A percentile compares a stretch with the other conserved stretches of the same genome.
These are phyloP conservation scores for Sphaeramia orbicularis DNA, from an alignment of 2,797 vertebrate genomes.

Conservation along the genomic window DNA sequence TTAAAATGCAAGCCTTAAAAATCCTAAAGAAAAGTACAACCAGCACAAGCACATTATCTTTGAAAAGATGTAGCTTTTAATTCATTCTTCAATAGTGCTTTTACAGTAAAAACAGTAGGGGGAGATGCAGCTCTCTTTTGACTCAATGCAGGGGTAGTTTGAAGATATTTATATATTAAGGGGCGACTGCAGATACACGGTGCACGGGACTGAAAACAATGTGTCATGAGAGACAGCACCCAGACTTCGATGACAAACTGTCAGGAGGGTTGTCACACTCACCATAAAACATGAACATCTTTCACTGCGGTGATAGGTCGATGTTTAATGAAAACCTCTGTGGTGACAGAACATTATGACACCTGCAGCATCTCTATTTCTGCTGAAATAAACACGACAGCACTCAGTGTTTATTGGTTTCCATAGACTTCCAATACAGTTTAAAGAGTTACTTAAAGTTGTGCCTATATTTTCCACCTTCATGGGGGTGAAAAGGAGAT, in stretches of 20 bases:
- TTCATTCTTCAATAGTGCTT: slow-evolving; percentile 34
- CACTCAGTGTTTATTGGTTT: slow-evolving; percentile 4
- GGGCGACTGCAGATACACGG: slow-evolving; percentile 38
- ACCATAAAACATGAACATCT: slow-evolving; percentile 29
- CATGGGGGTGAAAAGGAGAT: neutral
- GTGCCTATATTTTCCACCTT: neutral
- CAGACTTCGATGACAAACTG: slow-evolving; percentile 30
- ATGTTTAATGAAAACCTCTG: too few species aligned
- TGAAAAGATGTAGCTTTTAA: too few species aligned
- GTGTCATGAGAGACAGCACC: slow-evolving; percentile 41
- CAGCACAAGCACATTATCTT: too few species aligned
- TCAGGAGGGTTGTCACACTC: slow-evolving; percentile 16
- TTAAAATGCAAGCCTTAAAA: too few species aligned
- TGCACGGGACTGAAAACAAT: slow-evolving; percentile 40
- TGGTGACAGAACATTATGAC: slow-evolving; percentile 15
- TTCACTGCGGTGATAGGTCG: slow-evolving; percentile 26
- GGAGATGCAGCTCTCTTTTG: slow-evolving; percentile 72
- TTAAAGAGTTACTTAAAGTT: too few species aligned
- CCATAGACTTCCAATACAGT: neutral
- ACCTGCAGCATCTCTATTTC: slow-evolving; percentile 2
- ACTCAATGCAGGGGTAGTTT: slow-evolving; percentile 9
- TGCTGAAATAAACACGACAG: slow-evolving; percentile 18
- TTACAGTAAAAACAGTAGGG: slow-evolving; percentile 70
- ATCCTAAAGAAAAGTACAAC: too few species aligned
- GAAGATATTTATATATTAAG: slow-evolving; percentile 54